phyloP scores from a whole-genome alignment of 2,113 vertebrate genomes.

The Pterocles gutturalis region DNA sequence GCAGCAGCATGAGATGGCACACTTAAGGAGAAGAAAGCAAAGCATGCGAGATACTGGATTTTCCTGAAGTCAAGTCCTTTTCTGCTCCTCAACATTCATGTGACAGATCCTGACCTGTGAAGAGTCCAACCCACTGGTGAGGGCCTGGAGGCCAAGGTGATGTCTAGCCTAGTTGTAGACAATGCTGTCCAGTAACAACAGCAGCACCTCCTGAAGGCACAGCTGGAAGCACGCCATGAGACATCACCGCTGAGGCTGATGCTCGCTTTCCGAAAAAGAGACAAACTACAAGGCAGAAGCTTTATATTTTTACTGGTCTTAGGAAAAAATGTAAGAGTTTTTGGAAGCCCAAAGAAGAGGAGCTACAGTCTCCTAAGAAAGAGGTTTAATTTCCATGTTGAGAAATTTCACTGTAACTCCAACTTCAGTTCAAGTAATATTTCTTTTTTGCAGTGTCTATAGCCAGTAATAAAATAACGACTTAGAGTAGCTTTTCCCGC shows the following conservation, averaged over 20 bases:
- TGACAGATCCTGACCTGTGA: not conserved
- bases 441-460: not conserved
- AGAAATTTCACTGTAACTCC: not conserved
- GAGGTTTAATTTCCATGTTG: not conserved
- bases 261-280: not conserved
- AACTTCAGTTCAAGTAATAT: not conserved
- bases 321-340: not conserved
- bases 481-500: not conserved
- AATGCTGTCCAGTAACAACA: not conserved
- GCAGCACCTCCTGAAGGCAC: not conserved
- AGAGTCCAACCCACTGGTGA: not conserved
- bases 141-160: not conserved
- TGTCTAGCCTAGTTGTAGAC: not conserved
- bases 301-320: not conserved
- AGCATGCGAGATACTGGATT: not conserved
- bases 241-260: not conserved
- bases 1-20: not conserved
- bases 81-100: not conserved
- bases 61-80: not conserved
- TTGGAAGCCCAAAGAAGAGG: not conserved
- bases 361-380: not conserved
- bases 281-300: not conserved
- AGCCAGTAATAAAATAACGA: not conserved
- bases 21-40: not conserved
- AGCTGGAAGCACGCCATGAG: not conserved